These are phyloP conservation scores for Phocoena sinus DNA, from an alignment of 2,113 vertebrate species.

Conservation along the genomic window DNA sequence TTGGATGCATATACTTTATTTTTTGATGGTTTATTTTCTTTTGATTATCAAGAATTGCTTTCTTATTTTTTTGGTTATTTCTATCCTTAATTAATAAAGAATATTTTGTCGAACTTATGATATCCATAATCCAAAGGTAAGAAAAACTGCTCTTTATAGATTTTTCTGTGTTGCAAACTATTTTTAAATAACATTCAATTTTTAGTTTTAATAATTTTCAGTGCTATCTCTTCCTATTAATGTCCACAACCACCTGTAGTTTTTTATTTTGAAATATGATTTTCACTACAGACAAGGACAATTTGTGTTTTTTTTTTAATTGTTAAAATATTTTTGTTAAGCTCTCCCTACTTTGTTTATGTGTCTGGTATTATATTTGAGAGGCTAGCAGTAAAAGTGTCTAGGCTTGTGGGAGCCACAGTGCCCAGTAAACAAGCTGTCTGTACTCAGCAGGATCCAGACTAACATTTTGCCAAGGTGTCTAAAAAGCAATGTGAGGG, in stretches of 20 bases:
- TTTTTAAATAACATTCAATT: slow-evolving; percentile 20
- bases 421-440: neutral
- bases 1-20: neutral
- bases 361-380: neutral
- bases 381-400: neutral
- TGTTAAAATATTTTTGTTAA: slow-evolving; percentile 2
- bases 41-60: slow-evolving; percentile 20
- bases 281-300: neutral
- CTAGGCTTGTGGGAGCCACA: neutral
- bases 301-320: neutral
- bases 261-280: neutral
- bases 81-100: slow-evolving; percentile 88
- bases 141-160: slow-evolving; percentile 24
- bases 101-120: slow-evolving; percentile 91
- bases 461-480: neutral
- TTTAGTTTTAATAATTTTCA: slow-evolving; percentile 30
- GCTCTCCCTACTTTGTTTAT: neutral
- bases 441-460: neutral
- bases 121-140: slow-evolving; percentile 90
- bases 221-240: neutral
- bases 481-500: neutral
- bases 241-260: neutral
- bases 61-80: slow-evolving; percentile 74
- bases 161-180: neutral
- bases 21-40: neutral